Base-by-base conservation (phyloP, 2,797 vertebrate species). In the Hapalemur alaotrensis region DNA sequence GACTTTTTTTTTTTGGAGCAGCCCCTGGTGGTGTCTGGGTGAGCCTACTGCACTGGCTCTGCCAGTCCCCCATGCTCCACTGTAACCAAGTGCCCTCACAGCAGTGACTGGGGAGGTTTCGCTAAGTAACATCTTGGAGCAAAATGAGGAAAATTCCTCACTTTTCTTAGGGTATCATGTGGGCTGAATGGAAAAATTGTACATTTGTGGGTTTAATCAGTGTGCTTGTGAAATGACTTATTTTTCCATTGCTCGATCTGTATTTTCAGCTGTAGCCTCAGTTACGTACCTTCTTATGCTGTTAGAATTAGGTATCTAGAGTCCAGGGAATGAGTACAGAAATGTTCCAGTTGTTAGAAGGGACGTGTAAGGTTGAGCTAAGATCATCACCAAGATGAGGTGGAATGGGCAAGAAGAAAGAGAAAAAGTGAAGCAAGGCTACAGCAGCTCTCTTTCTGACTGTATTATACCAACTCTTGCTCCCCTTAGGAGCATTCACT, bases 401-500 rank as follows among this genome's bases (percentile, higher is more conserved):
- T 12, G 38, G 23, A 25, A 14, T 23, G 61, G 85, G 81, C 78
- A 91, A 80, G 70, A 79, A 50, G 67, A 91, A 59, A 59, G 95
- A 46, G 63, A 46, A 57, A n/a, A 35, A 0, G 5, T 4, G 82
- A 72, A 85, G 15, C 46, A 1, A 5, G 81, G 85, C n/a, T 38
- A 10, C n/a, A 4, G 4, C 28, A 10, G 76, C 25, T 50, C 95
- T 97, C 96, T 95, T 92, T 86, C 98, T 97, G 97, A 97, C 97
- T 97, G 15, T 97, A 96, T 98, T 97, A 97, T 92, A 98, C 98
- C 98, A 97, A 65, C 87, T 91, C 96, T 9, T 32, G 97, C 95
- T 98, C 97, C 98, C 98, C 98, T 97, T 97, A 97, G 98, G 98
- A 98, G 97, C 61, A 11, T 96, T 97, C 97, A 96, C 98, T 99